Percentiles rank a stretch among this genome's conserved stretches.
Conservation (phyloP, 2,797 vertebrate genomes). For the Trichosurus vulpecula region DNA sequence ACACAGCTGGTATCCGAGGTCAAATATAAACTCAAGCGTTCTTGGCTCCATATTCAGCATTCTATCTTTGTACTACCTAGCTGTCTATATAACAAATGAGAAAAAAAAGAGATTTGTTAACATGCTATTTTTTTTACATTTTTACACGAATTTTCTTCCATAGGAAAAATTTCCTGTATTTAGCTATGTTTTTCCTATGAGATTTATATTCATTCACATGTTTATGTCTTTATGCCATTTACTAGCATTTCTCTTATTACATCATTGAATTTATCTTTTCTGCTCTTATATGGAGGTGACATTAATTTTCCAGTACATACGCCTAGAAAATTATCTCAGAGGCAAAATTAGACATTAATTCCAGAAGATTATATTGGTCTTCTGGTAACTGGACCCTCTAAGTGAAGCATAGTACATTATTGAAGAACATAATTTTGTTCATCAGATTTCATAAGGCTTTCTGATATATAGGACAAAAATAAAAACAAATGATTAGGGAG, state of each 20-base stretch:
- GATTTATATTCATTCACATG: background rate
- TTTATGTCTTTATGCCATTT: background rate
- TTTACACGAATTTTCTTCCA: background rate
- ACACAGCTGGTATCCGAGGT: background rate
- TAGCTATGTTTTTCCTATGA: background rate
- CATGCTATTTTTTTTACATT: background rate
- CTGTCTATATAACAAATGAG: background rate
- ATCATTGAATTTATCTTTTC: constrained; percentile 21
- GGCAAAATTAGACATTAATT: background rate
- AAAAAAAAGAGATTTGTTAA: background rate
- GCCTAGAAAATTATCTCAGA: constrained; percentile 21
- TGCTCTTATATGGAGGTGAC: too few relatives aligned
- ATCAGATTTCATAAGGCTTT: constrained; percentile 39
- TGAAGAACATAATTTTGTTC: background rate
- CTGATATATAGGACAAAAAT: background rate
- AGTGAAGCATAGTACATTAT: background rate
- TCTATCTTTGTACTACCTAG: background rate
- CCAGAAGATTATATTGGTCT: background rate
- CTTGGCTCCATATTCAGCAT: background rate
- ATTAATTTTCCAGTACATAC: constrained; percentile 4
- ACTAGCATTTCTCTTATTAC: background rate
- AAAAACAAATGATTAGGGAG: background rate
- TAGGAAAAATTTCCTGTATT: too few relatives aligned
- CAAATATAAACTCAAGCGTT: background rate
- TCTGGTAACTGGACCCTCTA: background rate